Conservation (phyloP, 2,113 vertebrate genomes). For the Candoia aspera region DNA sequence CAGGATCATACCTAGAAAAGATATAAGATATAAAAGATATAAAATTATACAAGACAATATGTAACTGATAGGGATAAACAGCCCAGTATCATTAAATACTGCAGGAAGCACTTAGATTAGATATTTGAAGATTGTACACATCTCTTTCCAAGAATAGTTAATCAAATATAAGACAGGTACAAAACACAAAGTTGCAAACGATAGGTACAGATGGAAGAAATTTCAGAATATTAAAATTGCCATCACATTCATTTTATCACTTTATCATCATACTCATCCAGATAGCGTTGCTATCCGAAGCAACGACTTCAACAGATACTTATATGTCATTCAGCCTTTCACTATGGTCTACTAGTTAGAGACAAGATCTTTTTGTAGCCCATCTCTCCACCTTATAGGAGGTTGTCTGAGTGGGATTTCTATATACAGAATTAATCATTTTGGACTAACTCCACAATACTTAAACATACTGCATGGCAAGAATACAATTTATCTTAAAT, state of each 20-base stretch:
- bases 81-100: neutral
- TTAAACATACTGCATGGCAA: neutral
- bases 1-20: conserved; percentile 87
- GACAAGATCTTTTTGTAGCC: neutral
- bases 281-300: neutral
- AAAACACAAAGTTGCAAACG: neutral
- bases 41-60: neutral
- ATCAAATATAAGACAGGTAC: neutral
- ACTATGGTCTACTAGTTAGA: neutral
- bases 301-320: neutral
- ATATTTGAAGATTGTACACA: neutral
- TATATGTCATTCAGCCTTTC: neutral
- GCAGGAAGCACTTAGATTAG: neutral
- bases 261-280: neutral
- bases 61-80: conserved; percentile 21
- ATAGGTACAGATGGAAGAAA: neutral
- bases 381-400: neutral
- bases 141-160: neutral
- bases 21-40: neutral
- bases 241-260: neutral
- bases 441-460: neutral
- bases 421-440: neutral
- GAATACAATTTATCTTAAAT: neutral
- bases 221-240: neutral
- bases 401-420: neutral